Percentiles rank a stretch among this genome's conserved stretches.
Conservation (phyloP, 2,113 vertebrate genomes). For the Oceanodroma tethys region DNA sequence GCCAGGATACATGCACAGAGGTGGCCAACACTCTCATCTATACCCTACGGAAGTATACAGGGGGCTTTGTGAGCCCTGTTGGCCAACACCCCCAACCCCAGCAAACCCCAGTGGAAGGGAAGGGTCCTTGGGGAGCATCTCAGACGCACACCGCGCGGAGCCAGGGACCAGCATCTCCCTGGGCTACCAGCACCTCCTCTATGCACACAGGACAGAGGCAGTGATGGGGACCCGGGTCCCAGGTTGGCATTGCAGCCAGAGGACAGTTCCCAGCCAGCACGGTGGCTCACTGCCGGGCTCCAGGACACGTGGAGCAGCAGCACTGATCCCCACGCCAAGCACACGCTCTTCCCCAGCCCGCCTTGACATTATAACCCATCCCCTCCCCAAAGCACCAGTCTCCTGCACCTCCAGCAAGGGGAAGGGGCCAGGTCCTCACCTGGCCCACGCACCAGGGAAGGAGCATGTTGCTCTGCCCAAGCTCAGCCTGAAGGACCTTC, state of each 20-base stretch:
- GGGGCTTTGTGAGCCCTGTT: background rate
- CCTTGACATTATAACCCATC: too few relatives aligned
- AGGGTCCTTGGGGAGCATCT: background rate
- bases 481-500: background rate
- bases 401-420: background rate
- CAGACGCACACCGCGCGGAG: fast-evolving
- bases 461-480: background rate
- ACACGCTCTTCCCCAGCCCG: background rate
- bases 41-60: background rate
- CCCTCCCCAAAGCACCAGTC: background rate
- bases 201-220: background rate
- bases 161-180: background rate
- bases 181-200: background rate
- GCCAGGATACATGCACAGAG: background rate
- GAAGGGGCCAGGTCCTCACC: background rate
- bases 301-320: background rate
- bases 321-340: background rate
- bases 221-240: fast-evolving
- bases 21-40: fast-evolving
- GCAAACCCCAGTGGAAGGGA: background rate
- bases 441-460: background rate
- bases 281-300: background rate
- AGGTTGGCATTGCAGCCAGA: background rate
- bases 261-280: background rate
- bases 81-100: background rate